These are phyloP conservation scores for Heliconius aoede DNA, from an alignment of 2,888 invertebrate species.

Conservation along the genomic window DNA sequence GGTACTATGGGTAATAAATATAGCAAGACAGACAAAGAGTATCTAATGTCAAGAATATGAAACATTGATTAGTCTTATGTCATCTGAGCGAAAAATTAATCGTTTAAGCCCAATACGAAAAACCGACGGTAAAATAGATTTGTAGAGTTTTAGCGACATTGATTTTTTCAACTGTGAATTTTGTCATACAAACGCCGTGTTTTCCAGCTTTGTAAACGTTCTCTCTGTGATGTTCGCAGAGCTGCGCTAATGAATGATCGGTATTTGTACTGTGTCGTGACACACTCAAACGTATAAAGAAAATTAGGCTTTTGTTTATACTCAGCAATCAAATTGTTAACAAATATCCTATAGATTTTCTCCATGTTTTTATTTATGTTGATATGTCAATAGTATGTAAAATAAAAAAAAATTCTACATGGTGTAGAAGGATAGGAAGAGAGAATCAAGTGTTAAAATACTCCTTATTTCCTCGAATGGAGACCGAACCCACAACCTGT, in stretches of 20 bases:
- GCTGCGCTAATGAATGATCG: slow-evolving; percentile 44
- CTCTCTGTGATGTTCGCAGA: slow-evolving; percentile 32
- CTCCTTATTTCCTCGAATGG: background rate
- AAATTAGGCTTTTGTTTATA: slow-evolving; percentile 45
- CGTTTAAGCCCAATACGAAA: too few species aligned
- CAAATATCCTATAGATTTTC: background rate
- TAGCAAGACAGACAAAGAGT: too few species aligned
- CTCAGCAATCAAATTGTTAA: slow-evolving; percentile 19
- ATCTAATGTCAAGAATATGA: too few species aligned
- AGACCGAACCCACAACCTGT: background rate
- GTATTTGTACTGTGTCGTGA: slow-evolving; percentile 39
- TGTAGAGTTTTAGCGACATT: background rate
- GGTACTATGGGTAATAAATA: background rate
- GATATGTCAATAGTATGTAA: background rate
- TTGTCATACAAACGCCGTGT: slow-evolving; percentile 21
- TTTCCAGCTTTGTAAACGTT: slow-evolving; percentile 37
- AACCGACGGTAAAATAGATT: background rate
- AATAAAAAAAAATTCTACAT: too few species aligned
- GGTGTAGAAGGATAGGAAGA: background rate
- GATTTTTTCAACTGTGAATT: slow-evolving; percentile 26
- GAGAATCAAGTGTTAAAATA: background rate
- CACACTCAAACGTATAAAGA: slow-evolving; percentile 37
- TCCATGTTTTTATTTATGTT: background rate
- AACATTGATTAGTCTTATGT: too few species aligned
- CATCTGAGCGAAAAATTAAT: too few species aligned